A percentile compares a stretch with the other conserved stretches of the same genome.
These are phyloP conservation scores for Carettochelys insculpta DNA, from an alignment of 2,113 vertebrate species.

Conservation along the genomic window DNA sequence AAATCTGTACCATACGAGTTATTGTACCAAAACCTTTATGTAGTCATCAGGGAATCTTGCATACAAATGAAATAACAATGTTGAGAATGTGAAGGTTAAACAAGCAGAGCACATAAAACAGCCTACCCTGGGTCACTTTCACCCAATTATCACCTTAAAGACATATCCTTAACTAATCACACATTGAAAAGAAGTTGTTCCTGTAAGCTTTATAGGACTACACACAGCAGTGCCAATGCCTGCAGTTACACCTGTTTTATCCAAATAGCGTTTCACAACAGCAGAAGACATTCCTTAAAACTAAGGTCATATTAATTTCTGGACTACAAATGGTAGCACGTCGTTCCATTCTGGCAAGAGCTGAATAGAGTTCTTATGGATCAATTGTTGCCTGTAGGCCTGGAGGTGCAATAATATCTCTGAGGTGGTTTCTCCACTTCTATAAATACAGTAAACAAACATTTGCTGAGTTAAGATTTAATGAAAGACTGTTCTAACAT, in stretches of 20 bases:
- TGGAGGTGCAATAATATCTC: background rate
- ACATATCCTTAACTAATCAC: background rate
- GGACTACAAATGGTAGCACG: background rate
- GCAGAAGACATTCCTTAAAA: conserved; percentile 6
- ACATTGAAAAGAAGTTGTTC: background rate
- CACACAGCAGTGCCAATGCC: background rate
- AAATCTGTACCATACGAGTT: background rate
- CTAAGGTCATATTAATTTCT: conserved; percentile 17
- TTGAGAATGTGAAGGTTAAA: conserved; percentile 33
- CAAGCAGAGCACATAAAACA: background rate
- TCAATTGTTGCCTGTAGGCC: background rate
- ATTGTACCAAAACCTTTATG: background rate
- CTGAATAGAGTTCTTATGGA: conserved; percentile 15
- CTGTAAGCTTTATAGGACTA: background rate
- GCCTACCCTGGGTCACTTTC: background rate
- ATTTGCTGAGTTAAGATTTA: background rate
- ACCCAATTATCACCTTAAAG: background rate
- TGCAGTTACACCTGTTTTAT: conserved; percentile 56
- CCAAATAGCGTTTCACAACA: background rate
- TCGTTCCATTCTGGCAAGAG: conserved; percentile 28
- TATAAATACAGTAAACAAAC: background rate
- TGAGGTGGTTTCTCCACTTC: too few species aligned
- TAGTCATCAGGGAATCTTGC: background rate
- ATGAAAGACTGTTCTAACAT: background rate
- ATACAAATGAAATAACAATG: background rate